A percentile compares a stretch with the other conserved stretches of the same genome.
These are phyloP conservation scores for Endotricha flammealis DNA, from an alignment of 2,888 invertebrate genomes.

Conservation along the genomic window DNA sequence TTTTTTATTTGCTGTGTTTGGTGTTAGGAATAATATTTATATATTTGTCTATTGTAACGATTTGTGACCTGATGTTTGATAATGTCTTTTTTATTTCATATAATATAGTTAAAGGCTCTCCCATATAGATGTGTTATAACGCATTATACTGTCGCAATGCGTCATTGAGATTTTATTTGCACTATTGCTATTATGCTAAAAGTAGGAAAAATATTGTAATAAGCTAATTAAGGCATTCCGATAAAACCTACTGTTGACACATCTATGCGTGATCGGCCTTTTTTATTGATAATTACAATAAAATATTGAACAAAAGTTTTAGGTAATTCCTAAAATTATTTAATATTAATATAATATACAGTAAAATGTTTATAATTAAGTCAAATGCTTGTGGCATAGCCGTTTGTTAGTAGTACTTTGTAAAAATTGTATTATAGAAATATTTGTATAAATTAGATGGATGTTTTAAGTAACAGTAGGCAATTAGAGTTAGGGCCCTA, in stretches of 20 bases:
- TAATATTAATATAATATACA: constrained; percentile 7
- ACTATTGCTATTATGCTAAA: no score
- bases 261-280: no score
- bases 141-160: no score
- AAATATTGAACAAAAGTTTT: constrained; percentile 2
- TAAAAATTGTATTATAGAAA: constrained; percentile 36
- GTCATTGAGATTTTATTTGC: no score
- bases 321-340: constrained; percentile 10
- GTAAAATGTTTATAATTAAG: constrained; percentile 2
- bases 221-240: no score
- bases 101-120: no score
- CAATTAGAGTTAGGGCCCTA: constrained; percentile 32
- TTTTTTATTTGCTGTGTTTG: constrained; percentile 65
- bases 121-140: no score
- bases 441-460: constrained; percentile 33
- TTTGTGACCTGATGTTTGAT: constrained; percentile 52
- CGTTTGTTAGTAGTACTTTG: constrained; percentile 32
- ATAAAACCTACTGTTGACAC: no score
- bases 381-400: constrained; percentile 37
- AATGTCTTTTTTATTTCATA: constrained; percentile 1
- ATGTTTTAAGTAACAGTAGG: constrained; percentile 58
- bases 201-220: no score
- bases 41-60: constrained; percentile 27
- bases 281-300: no score
- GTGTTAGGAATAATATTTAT: constrained; percentile 51